Conservation (phyloP, 2,113 vertebrate species). For the Benitochromis conjunctus region DNA sequence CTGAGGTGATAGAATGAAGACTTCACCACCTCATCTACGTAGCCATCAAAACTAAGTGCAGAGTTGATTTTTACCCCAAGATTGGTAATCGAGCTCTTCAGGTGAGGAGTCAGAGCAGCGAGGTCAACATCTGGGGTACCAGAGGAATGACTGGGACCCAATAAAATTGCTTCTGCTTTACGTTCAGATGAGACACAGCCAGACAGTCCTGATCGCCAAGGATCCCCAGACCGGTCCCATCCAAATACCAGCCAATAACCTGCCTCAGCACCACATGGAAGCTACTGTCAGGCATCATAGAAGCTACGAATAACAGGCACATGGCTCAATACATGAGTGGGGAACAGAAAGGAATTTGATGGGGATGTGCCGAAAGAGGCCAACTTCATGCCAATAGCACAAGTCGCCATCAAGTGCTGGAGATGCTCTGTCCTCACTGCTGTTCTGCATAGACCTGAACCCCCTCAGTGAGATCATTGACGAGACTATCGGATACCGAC, state of each 20-base stretch:
- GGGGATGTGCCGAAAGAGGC: not conserved
- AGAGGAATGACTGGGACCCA: too few relatives aligned
- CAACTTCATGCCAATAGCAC: not conserved
- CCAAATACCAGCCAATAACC: not conserved
- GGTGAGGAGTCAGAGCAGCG: too few relatives aligned
- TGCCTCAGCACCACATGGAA: not conserved
- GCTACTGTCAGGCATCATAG: not conserved
- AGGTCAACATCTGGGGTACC: too few relatives aligned
- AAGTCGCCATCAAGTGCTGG: not conserved
- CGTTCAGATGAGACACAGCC: not conserved
- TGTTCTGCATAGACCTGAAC: not conserved
- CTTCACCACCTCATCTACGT: too few relatives aligned
- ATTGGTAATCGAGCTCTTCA: too few relatives aligned
- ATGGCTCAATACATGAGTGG: not conserved
- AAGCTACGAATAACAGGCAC: not conserved
- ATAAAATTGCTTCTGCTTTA: too few relatives aligned
- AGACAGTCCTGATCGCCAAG: not conserved
- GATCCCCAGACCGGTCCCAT: not conserved
- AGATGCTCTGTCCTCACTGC: rapidly evolving
- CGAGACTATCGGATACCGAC: not conserved
- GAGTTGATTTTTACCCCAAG: too few relatives aligned
- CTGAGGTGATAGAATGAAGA: too few relatives aligned
- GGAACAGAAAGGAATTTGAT: not conserved
- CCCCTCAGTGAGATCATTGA: not conserved
- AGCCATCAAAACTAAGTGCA: too few relatives aligned